Base-by-base conservation (phyloP, 2,888 invertebrate genomes). In the Pharmacophagus antenor region DNA sequence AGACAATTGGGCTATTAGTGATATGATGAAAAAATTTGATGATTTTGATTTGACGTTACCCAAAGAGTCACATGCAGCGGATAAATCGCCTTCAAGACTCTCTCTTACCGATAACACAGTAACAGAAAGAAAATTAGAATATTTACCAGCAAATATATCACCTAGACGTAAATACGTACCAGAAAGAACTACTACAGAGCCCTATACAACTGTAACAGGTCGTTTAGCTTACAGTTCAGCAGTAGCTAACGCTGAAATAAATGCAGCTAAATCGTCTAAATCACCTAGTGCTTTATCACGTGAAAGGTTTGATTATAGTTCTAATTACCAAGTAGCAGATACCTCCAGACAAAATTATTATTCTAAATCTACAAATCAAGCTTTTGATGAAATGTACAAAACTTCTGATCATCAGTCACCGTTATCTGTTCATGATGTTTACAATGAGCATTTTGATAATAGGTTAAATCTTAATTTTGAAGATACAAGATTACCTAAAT, bases 1-100 rank as follows among this genome's bases (percentile, higher is more conserved):
- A 56, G 93, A 94, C 64, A 92, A 92, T 72, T 95, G 95, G 95
- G 94, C 92, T 37, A 94, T 94, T 68, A 93, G 93, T 56, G 93
- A 93, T 67, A 93, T 93, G 80, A 92, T 93, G 70, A 91, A 93
- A 70, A 92, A 90, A 73, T 92, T 93, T 73, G 93, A 93, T 65
- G 93, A 93, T 66, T 87, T 93, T 59, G 85, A 93, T 74, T 73
- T 93, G 63, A 79, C 92, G 7, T 86, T 91, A 47, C 89, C 88
- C 57, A 88, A 92, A 67, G 92, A 91, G 65, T 75, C 88, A 42
- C 75, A 89, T 37, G 72, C 83, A 2, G 84, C 91, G 70, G 91
- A 92, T 63, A 91, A 92, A 70, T 93, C 94, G 1, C 93, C 92
- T 68, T 94, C 94, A 12, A 84, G 93, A 58, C 76, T 93, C 49